Evolutionary conservation across 2,797 vertebrate genomes (phyloP).

Genomic region (Crenichthys baileyi): DNA sequence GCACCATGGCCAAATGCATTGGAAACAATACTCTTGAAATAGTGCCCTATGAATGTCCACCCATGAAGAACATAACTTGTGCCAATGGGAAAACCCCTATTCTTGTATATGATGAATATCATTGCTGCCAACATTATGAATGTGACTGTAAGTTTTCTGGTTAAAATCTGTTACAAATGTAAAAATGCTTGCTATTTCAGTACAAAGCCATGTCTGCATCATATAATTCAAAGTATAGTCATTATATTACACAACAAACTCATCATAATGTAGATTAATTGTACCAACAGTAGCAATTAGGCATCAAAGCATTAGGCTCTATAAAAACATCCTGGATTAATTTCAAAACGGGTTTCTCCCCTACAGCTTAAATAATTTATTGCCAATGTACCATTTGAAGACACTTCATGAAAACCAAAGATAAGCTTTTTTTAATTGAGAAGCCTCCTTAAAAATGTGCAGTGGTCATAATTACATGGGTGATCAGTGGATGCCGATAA

Average conservation of each 20-base stretch:
- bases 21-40: constrained; percentile 79
- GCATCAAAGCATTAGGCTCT: not conserved
- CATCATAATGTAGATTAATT: not conserved
- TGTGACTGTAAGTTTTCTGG: constrained; percentile 89
- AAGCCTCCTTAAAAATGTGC: not conserved
- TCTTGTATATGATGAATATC: constrained; percentile 75
- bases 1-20: constrained; percentile 80
- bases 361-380: not conserved
- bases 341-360: not conserved
- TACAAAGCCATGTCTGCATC: too few species aligned
- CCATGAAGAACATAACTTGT: constrained; percentile 83
- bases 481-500: not conserved
- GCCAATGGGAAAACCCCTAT: constrained; percentile 83
- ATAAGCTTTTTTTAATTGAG: not conserved
- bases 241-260: too few species aligned
- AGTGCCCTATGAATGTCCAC: constrained; percentile 78
- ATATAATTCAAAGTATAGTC: too few species aligned
- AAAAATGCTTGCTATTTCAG: too few species aligned
- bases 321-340: not conserved
- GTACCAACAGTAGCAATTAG: not conserved
- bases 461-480: not conserved
- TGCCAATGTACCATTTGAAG: not conserved
- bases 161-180: not conserved
- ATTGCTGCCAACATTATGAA: constrained; percentile 87
- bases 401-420: not conserved